Percentiles rank a stretch among this genome's conserved stretches.
Evolutionary conservation across 2,797 vertebrate species (phyloP).

Genomic region (Neosilurus mollespiculum): DNA sequence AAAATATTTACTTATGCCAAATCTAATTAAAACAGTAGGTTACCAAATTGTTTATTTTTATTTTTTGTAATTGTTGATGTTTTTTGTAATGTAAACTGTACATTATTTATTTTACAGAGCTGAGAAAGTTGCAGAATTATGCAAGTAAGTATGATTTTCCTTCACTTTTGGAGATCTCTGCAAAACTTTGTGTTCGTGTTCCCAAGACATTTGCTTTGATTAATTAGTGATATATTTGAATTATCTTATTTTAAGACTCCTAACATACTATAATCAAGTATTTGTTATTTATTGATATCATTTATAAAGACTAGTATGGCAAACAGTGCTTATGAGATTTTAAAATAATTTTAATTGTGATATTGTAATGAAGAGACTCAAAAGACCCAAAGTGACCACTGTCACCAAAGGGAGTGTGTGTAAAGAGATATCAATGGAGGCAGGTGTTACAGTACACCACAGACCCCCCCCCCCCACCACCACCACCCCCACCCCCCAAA

Average conservation of each 20-base stretch:
- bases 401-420: too few relatives aligned
- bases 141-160: slow-evolving; percentile 60
- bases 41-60: background rate
- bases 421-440: too few relatives aligned
- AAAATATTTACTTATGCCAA: background rate
- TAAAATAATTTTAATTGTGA: too few relatives aligned
- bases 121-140: slow-evolving; percentile 77
- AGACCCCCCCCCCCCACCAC: too few relatives aligned
- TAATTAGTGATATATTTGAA: background rate
- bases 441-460: too few relatives aligned
- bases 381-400: too few relatives aligned
- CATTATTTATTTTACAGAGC: slow-evolving; percentile 62
- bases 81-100: background rate
- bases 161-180: background rate
- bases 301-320: background rate
- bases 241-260: background rate
- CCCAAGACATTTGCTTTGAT: background rate
- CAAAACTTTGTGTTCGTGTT: background rate
- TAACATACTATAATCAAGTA: background rate
- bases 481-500: too few relatives aligned
- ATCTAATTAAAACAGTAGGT: background rate
- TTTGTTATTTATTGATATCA: background rate
- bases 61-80: background rate
- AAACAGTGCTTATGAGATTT: background rate
- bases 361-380: too few relatives aligned